Evolutionary conservation across 2,888 invertebrate genomes (phyloP), one percentile per base, ranked within the genome.

Genomic region (Diarsia brunnea): DNA sequence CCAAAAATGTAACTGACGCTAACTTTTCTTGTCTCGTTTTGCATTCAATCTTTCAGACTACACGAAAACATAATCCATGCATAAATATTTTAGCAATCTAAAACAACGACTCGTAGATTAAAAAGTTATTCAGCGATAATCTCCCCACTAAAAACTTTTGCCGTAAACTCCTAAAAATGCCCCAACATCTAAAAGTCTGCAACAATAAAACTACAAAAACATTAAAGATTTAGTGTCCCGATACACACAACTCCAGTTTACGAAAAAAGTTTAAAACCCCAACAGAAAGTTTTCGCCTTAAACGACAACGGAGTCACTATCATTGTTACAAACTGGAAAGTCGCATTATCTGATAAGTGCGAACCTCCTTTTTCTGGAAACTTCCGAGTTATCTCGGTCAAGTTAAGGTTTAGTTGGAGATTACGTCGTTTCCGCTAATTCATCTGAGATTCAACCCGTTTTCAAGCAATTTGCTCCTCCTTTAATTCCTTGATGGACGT

Each of bases 321-420:
- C 89, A 82, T 85, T 87, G 88, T 87, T 75, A 79, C 84, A 79
- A 87, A 88, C 79, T 87, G 82, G 87, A 82, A 87, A 87, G 84
- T 88, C 87, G 82, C 89, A 87, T 87, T 88, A 87, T 88, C 89
- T 88, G 87, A 87, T 87, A 87, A 87, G 86, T 88, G 84, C 73
- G 78, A 87, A 88, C 89, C 89, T 87, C 81, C 82, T 87, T 87
- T 87, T 87, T 87, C 84, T 79, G 21, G 72, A 82, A 87, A 87
- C 84, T 88, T 85, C 78, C 82, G 73, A 84, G 86, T 85, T 88
- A 88, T 88, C 87, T 87, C 81, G 85, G 89, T 82, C 81, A 84
- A 88, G 86, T 84, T 80, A 82, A 73, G 87, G 82, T 80, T 82
- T 88, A 83, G 79, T 87, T 79, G 63, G 77, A 87, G 88, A 87